Base-by-base conservation (phyloP, 2,797 vertebrate genomes). In the Smutsia gigantea region DNA sequence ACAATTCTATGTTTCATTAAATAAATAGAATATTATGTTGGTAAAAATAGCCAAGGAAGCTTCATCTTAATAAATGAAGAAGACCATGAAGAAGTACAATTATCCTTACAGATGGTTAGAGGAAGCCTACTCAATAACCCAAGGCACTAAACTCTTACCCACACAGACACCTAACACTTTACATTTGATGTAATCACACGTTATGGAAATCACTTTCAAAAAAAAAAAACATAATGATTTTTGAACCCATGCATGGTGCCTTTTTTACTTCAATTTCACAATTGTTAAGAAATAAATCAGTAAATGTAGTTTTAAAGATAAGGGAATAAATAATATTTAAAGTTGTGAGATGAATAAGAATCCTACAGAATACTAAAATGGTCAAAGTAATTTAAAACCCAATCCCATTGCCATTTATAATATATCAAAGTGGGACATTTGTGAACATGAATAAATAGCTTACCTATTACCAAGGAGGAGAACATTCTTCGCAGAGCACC, bases 341-440 rank as follows among this genome's bases (percentile, higher is more conserved):
- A 88, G 5, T 49, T 72, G 23, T 61, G 21, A 91, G 57, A 71
- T 46, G 18, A 85, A 10, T 49, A 82, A 31, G 53, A 53, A 79
- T 69, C 29, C 34, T 18, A 59, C 4, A 51, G 34, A 75, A 66
- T 3, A 37, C 9, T 64, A 69, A 51, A 46, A 71, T 53, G 34
- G 57, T 61, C 75, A 90, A 39, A 81, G 25, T 85, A 64, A 81
- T 61, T 55, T 86, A 91, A 87, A 91, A 88, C 71, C 7, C 61
- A 71, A 72, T 77, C 39, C 25, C n/a, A 93, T 61, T 81, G 90
- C 10, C 25, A 81, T 77, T 94, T 71, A 64, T 34, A 88, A 37
- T 34, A 91, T n/a, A 49, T 96, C n/a, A 82, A 55, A 93, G 51
- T 29, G 66, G 61, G 13, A 53, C 7, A 78, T 77, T 27, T 61